A percentile compares a stretch with the other conserved stretches of the same genome.
Conservation (phyloP, 2,888 invertebrate genomes). For the Agonum fuliginosum region DNA sequence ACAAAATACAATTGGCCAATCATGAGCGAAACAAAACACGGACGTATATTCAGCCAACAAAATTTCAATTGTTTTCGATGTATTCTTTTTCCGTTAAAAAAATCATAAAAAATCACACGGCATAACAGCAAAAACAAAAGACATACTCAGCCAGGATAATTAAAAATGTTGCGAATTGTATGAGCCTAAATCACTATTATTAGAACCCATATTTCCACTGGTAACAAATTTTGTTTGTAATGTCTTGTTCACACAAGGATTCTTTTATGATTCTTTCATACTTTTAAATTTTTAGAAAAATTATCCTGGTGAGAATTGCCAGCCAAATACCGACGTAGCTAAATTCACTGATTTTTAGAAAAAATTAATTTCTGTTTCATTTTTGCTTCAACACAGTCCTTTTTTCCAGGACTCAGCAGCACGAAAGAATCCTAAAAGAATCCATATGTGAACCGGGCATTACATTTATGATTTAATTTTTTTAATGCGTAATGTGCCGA, state of each 20-base stretch:
- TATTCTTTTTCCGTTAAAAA: constrained; percentile 52
- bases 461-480: too few relatives aligned
- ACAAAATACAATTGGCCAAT: constrained; percentile 57
- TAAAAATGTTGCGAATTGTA: constrained; percentile 40
- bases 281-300: too few relatives aligned
- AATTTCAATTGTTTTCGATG: constrained; percentile 59
- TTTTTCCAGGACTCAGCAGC: too few relatives aligned
- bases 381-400: background rate
- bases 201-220: constrained; percentile 1
- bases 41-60: constrained; percentile 50
- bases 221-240: too few relatives aligned
- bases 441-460: too few relatives aligned
- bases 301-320: too few relatives aligned
- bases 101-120: constrained; percentile 31
- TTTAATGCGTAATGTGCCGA: too few relatives aligned
- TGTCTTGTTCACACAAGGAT: too few relatives aligned
- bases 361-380: background rate
- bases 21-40: constrained; percentile 48
- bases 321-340: too few relatives aligned
- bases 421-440: too few relatives aligned
- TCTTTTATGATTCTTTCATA: too few relatives aligned
- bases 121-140: constrained; percentile 24
- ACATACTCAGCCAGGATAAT: constrained; percentile 50
- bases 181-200: constrained; percentile 37
- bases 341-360: background rate